These are phyloP conservation scores for Lycia hirtaria DNA, from an alignment of 2,888 invertebrate genomes.

Conservation along the genomic window DNA sequence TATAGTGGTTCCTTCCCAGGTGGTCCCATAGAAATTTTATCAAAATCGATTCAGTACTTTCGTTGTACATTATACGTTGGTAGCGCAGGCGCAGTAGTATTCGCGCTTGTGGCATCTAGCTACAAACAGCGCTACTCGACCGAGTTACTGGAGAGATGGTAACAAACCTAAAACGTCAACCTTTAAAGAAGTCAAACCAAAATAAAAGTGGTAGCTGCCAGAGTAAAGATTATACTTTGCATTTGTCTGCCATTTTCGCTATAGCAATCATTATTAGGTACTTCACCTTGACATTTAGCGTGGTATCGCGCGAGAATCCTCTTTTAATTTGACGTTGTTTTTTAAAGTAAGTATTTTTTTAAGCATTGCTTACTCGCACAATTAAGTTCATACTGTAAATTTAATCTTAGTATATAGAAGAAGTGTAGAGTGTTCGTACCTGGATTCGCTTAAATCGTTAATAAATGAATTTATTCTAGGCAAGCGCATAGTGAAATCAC, in stretches of 20 bases:
- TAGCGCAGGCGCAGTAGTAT: too few species aligned
- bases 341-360: conserved; percentile 33
- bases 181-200: conserved; percentile 11
- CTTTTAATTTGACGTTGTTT: conserved; percentile 53
- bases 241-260: conserved; percentile 54
- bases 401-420: too few species aligned
- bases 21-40: too few species aligned
- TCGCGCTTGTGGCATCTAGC: too few species aligned
- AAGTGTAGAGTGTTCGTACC: too few species aligned
- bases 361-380: conserved; percentile 2
- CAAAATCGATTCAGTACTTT: too few species aligned
- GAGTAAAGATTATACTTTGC: conserved; percentile 29
- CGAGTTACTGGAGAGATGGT: not conserved
- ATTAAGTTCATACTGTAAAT: too few species aligned
- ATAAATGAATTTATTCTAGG: too few species aligned
- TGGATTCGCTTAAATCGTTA: too few species aligned
- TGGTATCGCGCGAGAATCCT: conserved; percentile 55
- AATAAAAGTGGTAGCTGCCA: conserved; percentile 28
- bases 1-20: too few species aligned
- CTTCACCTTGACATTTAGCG: conserved; percentile 76
- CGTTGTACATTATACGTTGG: too few species aligned
- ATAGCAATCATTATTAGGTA: conserved; percentile 45
- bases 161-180: not conserved
- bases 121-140: not conserved
- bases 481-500: too few species aligned